These are phyloP conservation scores for Calcarius lapponicus DNA, from an alignment of 2,797 vertebrate genomes.

Conservation along the genomic window DNA sequence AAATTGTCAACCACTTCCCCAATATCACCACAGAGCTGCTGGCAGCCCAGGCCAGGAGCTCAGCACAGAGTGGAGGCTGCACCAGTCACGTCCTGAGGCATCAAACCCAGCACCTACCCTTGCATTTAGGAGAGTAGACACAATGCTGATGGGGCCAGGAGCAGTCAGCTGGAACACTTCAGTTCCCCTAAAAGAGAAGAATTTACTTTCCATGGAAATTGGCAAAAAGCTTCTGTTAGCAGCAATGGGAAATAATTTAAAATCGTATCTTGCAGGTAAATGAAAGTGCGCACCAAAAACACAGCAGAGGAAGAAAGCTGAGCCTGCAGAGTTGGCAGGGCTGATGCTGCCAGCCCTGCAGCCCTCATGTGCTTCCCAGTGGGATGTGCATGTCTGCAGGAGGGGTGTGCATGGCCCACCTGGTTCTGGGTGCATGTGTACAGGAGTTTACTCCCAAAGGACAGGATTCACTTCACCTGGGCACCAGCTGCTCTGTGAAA, in stretches of 20 bases:
- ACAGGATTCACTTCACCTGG: background rate
- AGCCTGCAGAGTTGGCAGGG: background rate
- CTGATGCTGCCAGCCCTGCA: background rate
- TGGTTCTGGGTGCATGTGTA: rapidly evolving
- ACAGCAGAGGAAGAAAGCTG: background rate
- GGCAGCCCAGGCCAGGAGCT: background rate
- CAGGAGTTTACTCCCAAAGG: background rate
- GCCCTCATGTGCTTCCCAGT: background rate
- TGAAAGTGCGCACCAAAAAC: background rate
- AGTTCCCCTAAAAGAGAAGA: background rate
- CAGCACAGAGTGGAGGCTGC: background rate
- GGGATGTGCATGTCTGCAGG: background rate
- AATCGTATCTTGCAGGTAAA: background rate
- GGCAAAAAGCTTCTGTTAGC: background rate
- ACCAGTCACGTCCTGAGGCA: background rate
- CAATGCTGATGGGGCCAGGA: background rate
- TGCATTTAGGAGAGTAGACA: background rate
- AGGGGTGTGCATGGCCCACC: background rate
- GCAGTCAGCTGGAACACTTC: background rate
- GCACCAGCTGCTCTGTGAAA: background rate
- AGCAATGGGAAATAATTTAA: background rate
- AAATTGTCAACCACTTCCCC: background rate
- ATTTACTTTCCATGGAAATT: background rate
- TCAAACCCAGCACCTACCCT: background rate
- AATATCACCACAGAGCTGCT: rapidly evolving